phyloP scores from a whole-genome alignment of 2,797 vertebrate species.

The Smutsia temminckii region DNA sequence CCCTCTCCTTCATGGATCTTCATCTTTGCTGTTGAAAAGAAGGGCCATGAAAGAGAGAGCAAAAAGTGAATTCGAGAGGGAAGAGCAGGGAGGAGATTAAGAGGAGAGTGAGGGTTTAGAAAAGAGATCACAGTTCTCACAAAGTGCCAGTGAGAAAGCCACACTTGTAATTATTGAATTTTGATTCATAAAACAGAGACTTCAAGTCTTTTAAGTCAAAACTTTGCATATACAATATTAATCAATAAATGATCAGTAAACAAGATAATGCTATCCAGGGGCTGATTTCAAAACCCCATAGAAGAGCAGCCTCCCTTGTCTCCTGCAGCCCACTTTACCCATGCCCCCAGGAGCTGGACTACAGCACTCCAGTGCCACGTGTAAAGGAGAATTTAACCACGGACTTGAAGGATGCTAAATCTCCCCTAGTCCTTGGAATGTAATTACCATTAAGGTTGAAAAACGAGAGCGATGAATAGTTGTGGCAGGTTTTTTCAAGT shows the following conservation, averaged over 20 bases:
- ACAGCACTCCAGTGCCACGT: constrained; percentile 46
- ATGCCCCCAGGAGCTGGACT: too few relatives aligned
- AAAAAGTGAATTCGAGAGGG: neutral
- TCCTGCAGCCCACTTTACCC: neutral
- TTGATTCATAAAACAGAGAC: neutral
- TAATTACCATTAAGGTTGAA: constrained; percentile 88
- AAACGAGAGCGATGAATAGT: constrained; percentile 86
- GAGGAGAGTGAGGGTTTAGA: neutral
- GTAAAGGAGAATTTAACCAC: constrained; percentile 65
- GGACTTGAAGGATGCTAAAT: constrained; percentile 70
- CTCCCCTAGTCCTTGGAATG: constrained; percentile 85
- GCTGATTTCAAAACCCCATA: neutral
- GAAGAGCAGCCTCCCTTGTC: neutral
- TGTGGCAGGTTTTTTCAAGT: constrained; percentile 88
- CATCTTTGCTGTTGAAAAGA: neutral
- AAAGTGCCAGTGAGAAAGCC: neutral
- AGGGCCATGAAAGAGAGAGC: neutral
- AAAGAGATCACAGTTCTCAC: neutral
- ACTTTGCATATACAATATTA: neutral
- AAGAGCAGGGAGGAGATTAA: neutral
- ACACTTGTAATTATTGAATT: neutral
- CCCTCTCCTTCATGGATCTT: neutral
- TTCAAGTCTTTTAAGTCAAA: neutral
- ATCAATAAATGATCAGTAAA: neutral
- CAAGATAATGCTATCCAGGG: neutral